phyloP scores from a whole-genome alignment of 2,797 vertebrate genomes.

The Prunella strophiata region DNA sequence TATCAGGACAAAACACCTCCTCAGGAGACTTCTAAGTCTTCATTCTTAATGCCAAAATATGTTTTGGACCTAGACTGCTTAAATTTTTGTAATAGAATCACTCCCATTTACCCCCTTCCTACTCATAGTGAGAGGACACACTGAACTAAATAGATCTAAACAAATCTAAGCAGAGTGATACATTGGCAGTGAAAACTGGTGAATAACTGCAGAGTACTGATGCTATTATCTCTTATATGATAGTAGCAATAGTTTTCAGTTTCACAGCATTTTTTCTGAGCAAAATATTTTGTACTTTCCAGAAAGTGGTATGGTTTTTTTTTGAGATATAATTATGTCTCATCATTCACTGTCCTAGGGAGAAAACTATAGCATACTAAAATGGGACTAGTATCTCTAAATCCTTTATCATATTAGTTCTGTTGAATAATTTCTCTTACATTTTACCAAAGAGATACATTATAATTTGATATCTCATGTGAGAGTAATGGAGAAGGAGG shows the following conservation, averaged over 20 bases:
- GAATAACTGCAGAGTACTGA: not conserved
- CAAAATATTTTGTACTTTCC: not conserved
- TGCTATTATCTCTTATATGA: fast-evolving
- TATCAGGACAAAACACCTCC: not conserved
- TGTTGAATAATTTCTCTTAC: not conserved
- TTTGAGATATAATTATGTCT: not conserved
- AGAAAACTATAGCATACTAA: not conserved
- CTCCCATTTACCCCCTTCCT: not conserved
- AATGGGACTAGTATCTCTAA: not conserved
- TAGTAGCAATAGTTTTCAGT: not conserved
- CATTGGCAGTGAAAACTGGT: not conserved
- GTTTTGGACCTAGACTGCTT: not conserved
- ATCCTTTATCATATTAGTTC: not conserved
- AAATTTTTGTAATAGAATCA: not conserved
- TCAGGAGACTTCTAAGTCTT: not conserved
- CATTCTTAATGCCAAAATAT: not conserved
- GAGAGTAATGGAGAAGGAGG: not conserved
- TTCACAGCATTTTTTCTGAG: not conserved
- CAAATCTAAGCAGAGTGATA: not conserved
- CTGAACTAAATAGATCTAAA: not conserved
- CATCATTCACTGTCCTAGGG: not conserved
- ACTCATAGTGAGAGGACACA: not conserved
- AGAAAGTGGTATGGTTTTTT: not conserved
- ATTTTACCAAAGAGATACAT: not conserved
- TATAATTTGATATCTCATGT: not conserved